Base-by-base conservation (phyloP, 2,888 invertebrate species). In the Pterostichus niger region DNA sequence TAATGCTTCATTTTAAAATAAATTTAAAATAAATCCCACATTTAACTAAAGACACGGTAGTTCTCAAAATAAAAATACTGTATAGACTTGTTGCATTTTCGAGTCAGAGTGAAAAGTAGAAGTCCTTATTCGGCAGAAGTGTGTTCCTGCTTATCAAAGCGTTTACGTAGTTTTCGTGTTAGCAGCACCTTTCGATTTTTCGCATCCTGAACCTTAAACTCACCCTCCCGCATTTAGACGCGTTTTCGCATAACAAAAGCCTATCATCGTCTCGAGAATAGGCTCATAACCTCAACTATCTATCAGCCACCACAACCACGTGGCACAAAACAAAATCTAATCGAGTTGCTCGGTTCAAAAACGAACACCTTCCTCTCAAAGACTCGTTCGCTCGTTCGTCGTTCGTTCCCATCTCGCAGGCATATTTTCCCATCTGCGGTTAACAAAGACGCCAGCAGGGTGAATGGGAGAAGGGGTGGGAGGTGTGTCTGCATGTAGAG, bases 381-480 rank as follows among this genome's bases (percentile, higher is more conserved):
- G 13, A 49, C 49, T 13, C 40, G 40, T 35, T 35, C 35, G 35
- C 35, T n/a, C n/a, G n/a, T 24, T 64, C 64, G 33, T 35, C n/a
- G 64, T 33, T 71, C 24, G 40, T 33, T 71, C 24, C 59, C 46
- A 61, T 79, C 79, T 44, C n/a, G 5, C 52, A 31, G 44, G 31
- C 61, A 79, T 79, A 49, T 79, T 79, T 78, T 61, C 79, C 59
- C 64, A 79, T 61, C 59, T 40, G 78, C 78, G 79, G 56, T 79
- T 61, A 79, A 79, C 79, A 79, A 79, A 79, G 59, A 61, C 79
- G 54, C 56, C 13, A 31, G 24, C 24, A 13, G 40, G 56, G 40
- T 24, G 46, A 79, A 64, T 33, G 49, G 46, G 1, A 46, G 33
- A 11, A 6, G 17, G 17, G n/a, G 59, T 44, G 61, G 35, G 40